Base-by-base conservation (phyloP, 2,888 invertebrate genomes). In the Timema podura region DNA sequence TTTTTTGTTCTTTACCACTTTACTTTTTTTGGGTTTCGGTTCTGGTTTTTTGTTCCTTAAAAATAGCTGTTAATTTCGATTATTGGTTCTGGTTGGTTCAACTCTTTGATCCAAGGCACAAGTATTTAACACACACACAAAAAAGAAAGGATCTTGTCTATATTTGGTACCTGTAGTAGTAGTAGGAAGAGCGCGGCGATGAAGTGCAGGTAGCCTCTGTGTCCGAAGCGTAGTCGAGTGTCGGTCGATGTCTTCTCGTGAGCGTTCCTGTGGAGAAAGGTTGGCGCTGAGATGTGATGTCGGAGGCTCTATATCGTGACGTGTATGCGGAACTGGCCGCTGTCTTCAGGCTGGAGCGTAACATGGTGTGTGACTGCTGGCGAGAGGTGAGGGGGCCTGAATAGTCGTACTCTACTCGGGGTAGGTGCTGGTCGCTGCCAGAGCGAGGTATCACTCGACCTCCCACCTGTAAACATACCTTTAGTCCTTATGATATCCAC, bases 201-300 rank as follows among this genome's bases (percentile, higher is more conserved):
- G 73, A 69, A 3, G 69, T 91, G 73, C 91, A 91, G 0, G 92
- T 92, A n/a, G 93, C 93, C 83, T 98, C 97, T 0, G 97, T 96
- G 79, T 97, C 97, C 67, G 96, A 96, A 45, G 96, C 96, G 81
- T 95, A 95, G 82, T 95, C 95, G 79, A 96, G 83, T 75, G 91
- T 91, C 48, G 86, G 85, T 76, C 93, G 85, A 77, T 92, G 90
- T 74, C 94, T 51, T 47, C 73, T 57, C 5, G 73, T 70, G n/a
- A 73, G 65, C 1, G 73, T 73, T 1, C 70, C 71, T 30, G 70
- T 68, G 11, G 71, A 54, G 67, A 70, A 70, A n/a, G 70, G 70
- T 30, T 67, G 67, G 59, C 67, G 67, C 68, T 67, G 70, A 44
- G 61, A 61, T 44, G 67, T n/a, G 51, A 68, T 44, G 51, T 70